phyloP scores from a whole-genome alignment of 2,113 vertebrate genomes.

The Chaetodon trifascialis region DNA sequence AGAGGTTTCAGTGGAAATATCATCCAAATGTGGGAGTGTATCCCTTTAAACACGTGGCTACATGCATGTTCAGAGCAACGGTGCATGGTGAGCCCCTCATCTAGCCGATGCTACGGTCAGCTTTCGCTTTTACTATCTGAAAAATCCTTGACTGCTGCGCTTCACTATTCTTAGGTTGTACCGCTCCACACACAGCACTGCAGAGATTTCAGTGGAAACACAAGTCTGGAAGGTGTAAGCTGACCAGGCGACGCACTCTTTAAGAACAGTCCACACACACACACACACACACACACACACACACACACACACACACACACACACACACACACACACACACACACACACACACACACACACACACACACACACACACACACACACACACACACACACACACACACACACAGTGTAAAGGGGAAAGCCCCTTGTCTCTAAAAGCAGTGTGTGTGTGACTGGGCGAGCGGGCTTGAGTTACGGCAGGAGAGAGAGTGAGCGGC shows the following conservation, averaged over 20 bases:
- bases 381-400: slow-evolving; percentile 57
- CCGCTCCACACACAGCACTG: background rate
- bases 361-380: slow-evolving; percentile 53
- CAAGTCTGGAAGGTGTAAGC: slow-evolving; percentile 55
- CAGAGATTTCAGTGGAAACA: slow-evolving; percentile 40
- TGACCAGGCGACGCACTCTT: slow-evolving; percentile 39
- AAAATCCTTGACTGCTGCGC: background rate
- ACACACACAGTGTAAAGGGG: slow-evolving; percentile 64
- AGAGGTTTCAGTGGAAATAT: background rate
- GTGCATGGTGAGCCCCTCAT: background rate
- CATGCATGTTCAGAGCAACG: background rate
- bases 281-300: slow-evolving; percentile 53
- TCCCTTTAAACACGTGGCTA: background rate
- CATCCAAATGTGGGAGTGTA: no score
- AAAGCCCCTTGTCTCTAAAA: slow-evolving; percentile 75
- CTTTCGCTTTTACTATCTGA: background rate
- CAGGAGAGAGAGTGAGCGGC: slow-evolving; percentile 35
- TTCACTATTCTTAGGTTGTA: slow-evolving; percentile 27
- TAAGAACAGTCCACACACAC: slow-evolving; percentile 47
- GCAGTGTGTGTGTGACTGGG: slow-evolving; percentile 43
- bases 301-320: slow-evolving; percentile 57
- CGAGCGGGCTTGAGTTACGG: slow-evolving; percentile 65
- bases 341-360: no score
- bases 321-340: slow-evolving; percentile 53
- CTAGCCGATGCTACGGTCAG: no score